These are phyloP conservation scores for Brachystomella parvula DNA, from an alignment of 1,140 invertebrate species.

Conservation along the genomic window DNA sequence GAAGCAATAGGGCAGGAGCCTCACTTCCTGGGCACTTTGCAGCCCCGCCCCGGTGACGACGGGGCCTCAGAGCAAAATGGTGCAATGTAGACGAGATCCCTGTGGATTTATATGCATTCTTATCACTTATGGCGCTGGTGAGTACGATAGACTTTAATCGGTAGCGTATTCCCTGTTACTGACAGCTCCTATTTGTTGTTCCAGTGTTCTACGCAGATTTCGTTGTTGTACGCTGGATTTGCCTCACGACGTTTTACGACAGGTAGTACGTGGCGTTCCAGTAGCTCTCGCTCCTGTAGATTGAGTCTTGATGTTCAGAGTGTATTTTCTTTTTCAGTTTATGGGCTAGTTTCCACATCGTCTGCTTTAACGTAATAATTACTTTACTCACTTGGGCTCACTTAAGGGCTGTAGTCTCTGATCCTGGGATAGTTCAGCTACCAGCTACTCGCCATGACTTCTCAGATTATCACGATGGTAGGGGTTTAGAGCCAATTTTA, in stretches of 20 bases:
- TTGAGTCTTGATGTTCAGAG: slow-evolving; percentile 10
- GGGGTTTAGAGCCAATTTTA: too few relatives aligned
- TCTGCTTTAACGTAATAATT: slow-evolving; percentile 71
- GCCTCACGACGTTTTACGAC: slow-evolving; percentile 52
- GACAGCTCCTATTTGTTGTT: slow-evolving; percentile 38
- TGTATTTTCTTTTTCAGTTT: slow-evolving; percentile 54
- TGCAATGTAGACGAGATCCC: slow-evolving; percentile 51
- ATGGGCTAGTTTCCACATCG: slow-evolving; percentile 74
- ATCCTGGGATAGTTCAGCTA: slow-evolving; percentile 79
- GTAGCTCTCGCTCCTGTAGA: background rate
- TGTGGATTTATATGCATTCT: slow-evolving; percentile 80
- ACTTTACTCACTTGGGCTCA: slow-evolving; percentile 20
- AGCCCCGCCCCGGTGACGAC: too few relatives aligned
- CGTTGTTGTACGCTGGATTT: slow-evolving; percentile 76
- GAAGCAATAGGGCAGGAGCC: too few relatives aligned
- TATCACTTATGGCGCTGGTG: slow-evolving; percentile 61
- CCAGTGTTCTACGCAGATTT: slow-evolving; percentile 79
- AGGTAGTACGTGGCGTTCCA: slow-evolving; percentile 16
- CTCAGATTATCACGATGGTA: slow-evolving; percentile 61
- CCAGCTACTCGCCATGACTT: slow-evolving; percentile 72
- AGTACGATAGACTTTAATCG: background rate
- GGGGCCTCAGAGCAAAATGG: too few relatives aligned
- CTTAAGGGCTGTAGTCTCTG: slow-evolving; percentile 73
- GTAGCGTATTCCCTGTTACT: background rate
- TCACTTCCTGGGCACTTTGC: too few relatives aligned